Conservation (phyloP, 2,113 vertebrate species). For the Chinchilla lanigera region DNA sequence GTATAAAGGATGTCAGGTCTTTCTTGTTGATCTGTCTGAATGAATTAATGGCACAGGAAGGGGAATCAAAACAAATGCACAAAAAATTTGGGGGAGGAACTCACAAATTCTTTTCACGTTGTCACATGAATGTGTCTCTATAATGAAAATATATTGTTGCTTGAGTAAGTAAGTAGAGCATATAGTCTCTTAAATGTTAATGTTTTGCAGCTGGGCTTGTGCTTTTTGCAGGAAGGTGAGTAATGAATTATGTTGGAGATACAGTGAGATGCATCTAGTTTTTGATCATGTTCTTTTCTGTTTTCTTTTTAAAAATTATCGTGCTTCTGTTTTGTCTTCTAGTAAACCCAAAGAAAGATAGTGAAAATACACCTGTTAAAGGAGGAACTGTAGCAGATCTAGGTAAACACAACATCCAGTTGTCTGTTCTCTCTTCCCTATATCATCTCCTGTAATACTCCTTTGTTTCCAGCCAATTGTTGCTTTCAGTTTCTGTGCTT, state of each 20-base stretch:
- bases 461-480: background rate
- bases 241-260: background rate
- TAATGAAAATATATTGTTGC: background rate
- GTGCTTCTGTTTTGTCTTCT: background rate
- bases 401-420: conserved; percentile 84
- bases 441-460: background rate
- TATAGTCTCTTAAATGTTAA: background rate
- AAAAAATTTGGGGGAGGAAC: background rate
- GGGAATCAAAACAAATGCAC: background rate
- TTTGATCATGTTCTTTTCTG: background rate
- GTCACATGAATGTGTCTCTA: background rate
- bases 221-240: background rate
- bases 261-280: background rate
- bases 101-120: background rate
- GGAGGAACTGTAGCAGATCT: conserved; percentile 95
- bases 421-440: background rate
- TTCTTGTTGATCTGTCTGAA: background rate
- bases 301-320: conserved; percentile 3
- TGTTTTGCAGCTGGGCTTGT: background rate
- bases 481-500: accelerated
- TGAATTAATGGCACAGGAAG: background rate
- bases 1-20: background rate
- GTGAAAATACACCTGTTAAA: conserved; percentile 95
- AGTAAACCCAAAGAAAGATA: conserved; percentile 98
- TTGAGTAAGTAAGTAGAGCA: background rate